Conservation (phyloP, 1,140 invertebrate species). For the Apis florea region DNA sequence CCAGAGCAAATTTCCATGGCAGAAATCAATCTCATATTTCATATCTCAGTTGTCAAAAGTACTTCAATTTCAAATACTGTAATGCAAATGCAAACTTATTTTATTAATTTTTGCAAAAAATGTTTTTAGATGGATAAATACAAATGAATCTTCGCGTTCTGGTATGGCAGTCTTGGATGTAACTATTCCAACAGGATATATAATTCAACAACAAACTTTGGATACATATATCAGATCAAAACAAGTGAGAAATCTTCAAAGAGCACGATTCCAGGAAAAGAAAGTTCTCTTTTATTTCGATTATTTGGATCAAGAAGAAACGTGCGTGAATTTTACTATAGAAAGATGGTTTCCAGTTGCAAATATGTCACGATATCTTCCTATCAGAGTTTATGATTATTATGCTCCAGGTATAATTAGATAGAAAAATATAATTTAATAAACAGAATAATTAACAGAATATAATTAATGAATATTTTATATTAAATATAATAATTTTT, state of each 20-base stretch:
- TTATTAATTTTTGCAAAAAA: conserved; percentile 1
- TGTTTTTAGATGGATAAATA: conserved; percentile 86
- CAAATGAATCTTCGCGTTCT: conserved; percentile 89
- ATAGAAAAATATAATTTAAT: too few species aligned
- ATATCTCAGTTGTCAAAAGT: conserved; percentile 91
- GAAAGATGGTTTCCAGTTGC: conserved; percentile 97
- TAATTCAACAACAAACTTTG: conserved; percentile 94
- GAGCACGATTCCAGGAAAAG: conserved; percentile 89
- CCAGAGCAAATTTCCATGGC: conserved; percentile 89
- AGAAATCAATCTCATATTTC: conserved; percentile 96
- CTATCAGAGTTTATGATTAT: conserved; percentile 96
- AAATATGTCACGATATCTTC: conserved; percentile 96
- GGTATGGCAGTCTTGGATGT: conserved; percentile 96
- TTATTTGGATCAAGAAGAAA: conserved; percentile 90
- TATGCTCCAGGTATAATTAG: conserved; percentile 98
- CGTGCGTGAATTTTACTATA: conserved; percentile 95
- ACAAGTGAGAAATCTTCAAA: conserved; percentile 88
- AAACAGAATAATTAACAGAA: too few species aligned
- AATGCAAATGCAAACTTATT: background rate
- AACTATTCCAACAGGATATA: conserved; percentile 95
- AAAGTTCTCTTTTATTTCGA: conserved; percentile 98
- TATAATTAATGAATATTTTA: conserved; percentile 18
- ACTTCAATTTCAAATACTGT: conserved; percentile 19
- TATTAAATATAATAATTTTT: background rate
- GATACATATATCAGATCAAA: conserved; percentile 90